phyloP scores from a whole-genome alignment of 2,113 vertebrate species.

The Vidua chalybeata region DNA sequence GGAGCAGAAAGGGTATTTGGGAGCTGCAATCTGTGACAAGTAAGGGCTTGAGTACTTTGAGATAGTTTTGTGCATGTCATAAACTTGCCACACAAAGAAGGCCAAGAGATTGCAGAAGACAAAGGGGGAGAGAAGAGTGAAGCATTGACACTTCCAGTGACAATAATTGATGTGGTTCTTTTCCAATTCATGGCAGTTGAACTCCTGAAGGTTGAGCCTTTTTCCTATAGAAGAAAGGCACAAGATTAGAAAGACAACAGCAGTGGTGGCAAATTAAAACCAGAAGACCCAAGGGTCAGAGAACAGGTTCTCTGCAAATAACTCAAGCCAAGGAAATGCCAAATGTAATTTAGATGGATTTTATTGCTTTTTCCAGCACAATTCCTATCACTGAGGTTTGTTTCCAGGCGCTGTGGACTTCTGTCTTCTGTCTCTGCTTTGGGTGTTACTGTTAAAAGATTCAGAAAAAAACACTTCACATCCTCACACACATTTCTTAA shows the following conservation, averaged over 20 bases:
- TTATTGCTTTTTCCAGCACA: not conserved
- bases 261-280: not conserved
- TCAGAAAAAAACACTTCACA: not conserved
- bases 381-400: not conserved
- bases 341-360: not conserved
- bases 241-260: not conserved
- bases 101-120: not conserved
- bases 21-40: not conserved
- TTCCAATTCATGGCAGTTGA: not conserved
- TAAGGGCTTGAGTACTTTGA: not conserved
- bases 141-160: not conserved
- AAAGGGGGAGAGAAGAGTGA: not conserved
- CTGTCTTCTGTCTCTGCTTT: not conserved
- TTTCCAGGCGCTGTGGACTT: not conserved
- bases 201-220: not conserved
- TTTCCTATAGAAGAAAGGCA: not conserved
- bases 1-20: not conserved
- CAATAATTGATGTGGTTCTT: not conserved
- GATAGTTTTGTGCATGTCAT: not conserved
- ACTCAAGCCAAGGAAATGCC: not conserved
- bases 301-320: not conserved
- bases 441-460: not conserved
- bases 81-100: not conserved
- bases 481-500: not conserved
- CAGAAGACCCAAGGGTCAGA: not conserved